A percentile compares a stretch with the other conserved stretches of the same genome.
Conservation (phyloP, 2,797 vertebrate genomes). For the Ctenopoma kingsleyae region DNA sequence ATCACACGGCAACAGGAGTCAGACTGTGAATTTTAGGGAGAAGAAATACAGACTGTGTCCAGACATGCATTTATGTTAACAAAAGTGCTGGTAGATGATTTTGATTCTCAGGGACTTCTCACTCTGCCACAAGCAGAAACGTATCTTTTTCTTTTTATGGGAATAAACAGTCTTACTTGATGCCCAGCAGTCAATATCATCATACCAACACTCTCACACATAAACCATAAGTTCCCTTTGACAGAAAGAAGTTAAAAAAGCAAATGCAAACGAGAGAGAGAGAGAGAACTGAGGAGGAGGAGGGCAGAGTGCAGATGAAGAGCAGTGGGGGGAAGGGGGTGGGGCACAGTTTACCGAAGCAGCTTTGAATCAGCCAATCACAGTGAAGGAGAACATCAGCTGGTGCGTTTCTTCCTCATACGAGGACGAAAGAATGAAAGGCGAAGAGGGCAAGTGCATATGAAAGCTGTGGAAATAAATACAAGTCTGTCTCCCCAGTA, state of each 20-base stretch:
- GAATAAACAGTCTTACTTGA: slow-evolving; percentile 39
- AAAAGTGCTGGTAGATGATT: slow-evolving; percentile 67
- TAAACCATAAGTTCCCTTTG: slow-evolving; percentile 59
- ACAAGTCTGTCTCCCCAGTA: slow-evolving; percentile 79
- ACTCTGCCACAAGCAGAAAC: slow-evolving; percentile 32
- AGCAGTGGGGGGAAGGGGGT: slow-evolving; percentile 53
- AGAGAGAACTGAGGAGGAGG: slow-evolving; percentile 44
- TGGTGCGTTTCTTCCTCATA: slow-evolving; percentile 81
- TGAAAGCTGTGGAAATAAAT: slow-evolving; percentile 83
- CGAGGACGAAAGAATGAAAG: slow-evolving; percentile 77
- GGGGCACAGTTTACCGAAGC: slow-evolving; percentile 83
- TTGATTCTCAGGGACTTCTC: slow-evolving; percentile 45
- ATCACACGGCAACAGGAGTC: slow-evolving; percentile 67
- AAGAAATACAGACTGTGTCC: slow-evolving; percentile 55
- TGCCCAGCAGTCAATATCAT: slow-evolving; percentile 57
- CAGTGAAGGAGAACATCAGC: slow-evolving; percentile 87
- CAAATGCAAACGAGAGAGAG: slow-evolving; percentile 45
- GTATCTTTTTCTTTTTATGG: slow-evolving; percentile 17
- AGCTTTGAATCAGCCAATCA: slow-evolving; percentile 87
- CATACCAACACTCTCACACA: slow-evolving; percentile 58
- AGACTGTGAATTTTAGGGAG: slow-evolving; percentile 43
- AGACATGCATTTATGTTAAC: slow-evolving; percentile 69
- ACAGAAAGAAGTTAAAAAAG: slow-evolving; percentile 55
- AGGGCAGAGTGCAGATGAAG: slow-evolving; percentile 61
- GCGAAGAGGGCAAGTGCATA: slow-evolving; percentile 82